A percentile compares a stretch with the other conserved stretches of the same genome.
Conservation (phyloP, 2,888 invertebrate genomes). For the Drosophila borborema region DNA sequence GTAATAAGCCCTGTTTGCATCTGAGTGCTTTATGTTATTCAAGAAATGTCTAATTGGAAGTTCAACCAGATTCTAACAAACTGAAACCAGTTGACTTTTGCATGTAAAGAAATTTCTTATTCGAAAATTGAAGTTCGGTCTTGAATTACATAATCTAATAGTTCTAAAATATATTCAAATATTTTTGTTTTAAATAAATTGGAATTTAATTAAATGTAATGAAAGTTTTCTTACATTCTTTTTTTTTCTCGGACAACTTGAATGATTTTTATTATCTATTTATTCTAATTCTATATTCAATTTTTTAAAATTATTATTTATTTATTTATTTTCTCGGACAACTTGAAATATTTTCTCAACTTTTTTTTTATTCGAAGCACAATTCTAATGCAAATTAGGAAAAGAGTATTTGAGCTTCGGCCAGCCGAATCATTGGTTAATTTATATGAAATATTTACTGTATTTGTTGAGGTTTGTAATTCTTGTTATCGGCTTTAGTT, state of each 20-base stretch:
- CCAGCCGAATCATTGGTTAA: constrained; percentile 28
- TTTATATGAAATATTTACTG: constrained; percentile 12
- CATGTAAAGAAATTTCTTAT: too few species aligned
- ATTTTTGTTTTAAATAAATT: too few species aligned
- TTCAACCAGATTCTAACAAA: not conserved
- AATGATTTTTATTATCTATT: too few species aligned
- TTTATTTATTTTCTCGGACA: not conserved
- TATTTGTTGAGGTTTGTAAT: constrained; percentile 10
- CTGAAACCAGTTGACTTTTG: not conserved
- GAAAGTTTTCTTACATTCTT: not conserved
- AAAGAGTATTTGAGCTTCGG: constrained; percentile 36
- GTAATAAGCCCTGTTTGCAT: not conserved
- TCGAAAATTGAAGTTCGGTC: too few species aligned
- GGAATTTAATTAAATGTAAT: not conserved
- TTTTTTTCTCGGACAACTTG: too few species aligned
- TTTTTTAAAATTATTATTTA: too few species aligned
- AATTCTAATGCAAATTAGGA: too few species aligned
- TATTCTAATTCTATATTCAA: too few species aligned
- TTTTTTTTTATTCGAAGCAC: not conserved
- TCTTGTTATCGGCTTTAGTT: constrained; percentile 4
- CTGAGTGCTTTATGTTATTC: not conserved
- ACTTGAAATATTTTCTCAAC: not conserved
- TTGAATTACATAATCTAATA: too few species aligned
- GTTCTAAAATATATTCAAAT: not conserved
- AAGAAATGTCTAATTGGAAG: not conserved